phyloP scores from a whole-genome alignment of 1,140 invertebrate genomes.

The Lamellibrachia luymesi region DNA sequence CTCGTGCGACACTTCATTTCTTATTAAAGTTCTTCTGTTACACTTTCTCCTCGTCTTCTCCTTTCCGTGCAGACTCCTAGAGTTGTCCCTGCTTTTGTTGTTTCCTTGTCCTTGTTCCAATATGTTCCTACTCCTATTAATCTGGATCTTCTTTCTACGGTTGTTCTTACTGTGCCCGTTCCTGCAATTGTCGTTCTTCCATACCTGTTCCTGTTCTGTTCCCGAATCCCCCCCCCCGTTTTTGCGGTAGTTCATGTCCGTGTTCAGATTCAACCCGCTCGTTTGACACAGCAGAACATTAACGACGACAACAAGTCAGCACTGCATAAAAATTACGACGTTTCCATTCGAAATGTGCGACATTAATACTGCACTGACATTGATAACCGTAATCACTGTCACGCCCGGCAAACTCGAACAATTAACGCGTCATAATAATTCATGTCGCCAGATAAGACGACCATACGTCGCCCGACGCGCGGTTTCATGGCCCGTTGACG shows the following conservation, averaged over 20 bases:
- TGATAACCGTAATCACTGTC: not conserved
- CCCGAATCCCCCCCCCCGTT: too few relatives aligned
- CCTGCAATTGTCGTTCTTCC: too few relatives aligned
- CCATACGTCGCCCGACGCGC: not conserved
- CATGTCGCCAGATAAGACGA: not conserved
- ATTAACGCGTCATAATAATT: constrained; percentile 5
- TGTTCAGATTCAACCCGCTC: not conserved
- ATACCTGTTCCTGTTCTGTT: too few relatives aligned
- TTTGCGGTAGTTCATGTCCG: not conserved
- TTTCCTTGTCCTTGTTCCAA: too few relatives aligned
- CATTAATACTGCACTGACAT: constrained; percentile 5
- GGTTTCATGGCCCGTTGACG: not conserved
- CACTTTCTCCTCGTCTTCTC: too few relatives aligned
- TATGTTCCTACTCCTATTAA: too few relatives aligned
- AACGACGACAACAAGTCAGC: not conserved
- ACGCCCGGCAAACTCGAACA: not conserved
- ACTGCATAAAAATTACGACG: not conserved
- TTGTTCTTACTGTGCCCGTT: too few relatives aligned
- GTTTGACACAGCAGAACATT: not conserved
- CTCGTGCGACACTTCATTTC: too few relatives aligned
- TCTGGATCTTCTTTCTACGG: too few relatives aligned
- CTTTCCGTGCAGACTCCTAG: too few relatives aligned
- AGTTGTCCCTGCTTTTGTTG: too few relatives aligned
- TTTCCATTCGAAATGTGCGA: not conserved
- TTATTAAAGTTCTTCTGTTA: too few relatives aligned